Evolutionary conservation across 1,140 invertebrate genomes (phyloP).

Genomic region (Arion vulgaris): DNA sequence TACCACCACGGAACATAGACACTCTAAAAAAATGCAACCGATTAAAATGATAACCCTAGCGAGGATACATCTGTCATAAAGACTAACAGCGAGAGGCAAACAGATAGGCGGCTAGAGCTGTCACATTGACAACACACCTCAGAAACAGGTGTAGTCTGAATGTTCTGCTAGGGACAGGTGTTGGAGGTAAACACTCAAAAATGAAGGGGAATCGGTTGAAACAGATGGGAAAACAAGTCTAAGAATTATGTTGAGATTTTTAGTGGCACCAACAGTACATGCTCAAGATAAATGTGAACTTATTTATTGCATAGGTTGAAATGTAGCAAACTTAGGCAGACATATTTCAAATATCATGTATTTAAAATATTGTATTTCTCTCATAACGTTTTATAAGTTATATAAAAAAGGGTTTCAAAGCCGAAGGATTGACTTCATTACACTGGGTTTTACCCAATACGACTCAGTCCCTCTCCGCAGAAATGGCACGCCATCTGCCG

Average conservation of each 20-base stretch:
- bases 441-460: too few relatives aligned
- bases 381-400: too few relatives aligned
- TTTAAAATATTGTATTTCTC: too few relatives aligned
- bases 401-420: too few relatives aligned
- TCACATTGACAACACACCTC: background rate
- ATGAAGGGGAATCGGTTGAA: background rate
- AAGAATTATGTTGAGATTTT: background rate
- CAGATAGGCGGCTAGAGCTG: background rate
- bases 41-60: background rate
- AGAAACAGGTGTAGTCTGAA: background rate
- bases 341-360: background rate
- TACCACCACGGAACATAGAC: too few relatives aligned
- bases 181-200: background rate
- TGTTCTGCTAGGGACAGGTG: background rate
- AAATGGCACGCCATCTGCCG: too few relatives aligned
- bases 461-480: too few relatives aligned
- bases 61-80: background rate
- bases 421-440: too few relatives aligned
- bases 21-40: too few relatives aligned
- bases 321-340: background rate
- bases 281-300: background rate
- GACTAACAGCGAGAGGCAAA: background rate
- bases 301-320: background rate
- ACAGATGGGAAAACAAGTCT: slow-evolving; percentile 4
- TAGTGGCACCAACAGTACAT: background rate